A percentile compares a stretch with the other conserved stretches of the same genome.
These are phyloP conservation scores for Amphipyra tragopoginis DNA, from an alignment of 2,888 invertebrate genomes.

Conservation along the genomic window DNA sequence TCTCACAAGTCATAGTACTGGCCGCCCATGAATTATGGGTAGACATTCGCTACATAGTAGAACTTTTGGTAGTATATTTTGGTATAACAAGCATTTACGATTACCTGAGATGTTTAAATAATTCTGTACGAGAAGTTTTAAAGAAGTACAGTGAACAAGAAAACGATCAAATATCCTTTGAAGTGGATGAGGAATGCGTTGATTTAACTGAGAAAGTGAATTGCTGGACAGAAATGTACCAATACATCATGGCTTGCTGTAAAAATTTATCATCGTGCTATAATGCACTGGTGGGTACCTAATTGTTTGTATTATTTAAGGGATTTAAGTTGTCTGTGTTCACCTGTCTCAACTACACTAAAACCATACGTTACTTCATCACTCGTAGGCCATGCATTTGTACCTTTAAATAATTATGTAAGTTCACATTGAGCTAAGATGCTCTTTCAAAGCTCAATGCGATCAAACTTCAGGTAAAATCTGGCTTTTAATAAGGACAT, in stretches of 20 bases:
- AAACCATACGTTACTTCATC: too few relatives aligned
- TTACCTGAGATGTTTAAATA: conserved; percentile 4
- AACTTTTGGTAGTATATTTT: conserved; percentile 1
- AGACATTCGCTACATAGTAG: conserved; percentile 2
- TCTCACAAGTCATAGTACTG: background rate
- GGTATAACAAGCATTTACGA: conserved; percentile 1
- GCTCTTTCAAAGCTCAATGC: too few relatives aligned
- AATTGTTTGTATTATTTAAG: too few relatives aligned
- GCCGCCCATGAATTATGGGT: background rate
- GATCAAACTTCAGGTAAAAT: too few relatives aligned
- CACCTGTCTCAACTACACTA: too few relatives aligned
- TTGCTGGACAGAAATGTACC: background rate
- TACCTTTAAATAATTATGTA: too few relatives aligned
- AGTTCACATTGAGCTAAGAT: too few relatives aligned
- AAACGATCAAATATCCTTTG: background rate
- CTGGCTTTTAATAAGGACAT: too few relatives aligned
- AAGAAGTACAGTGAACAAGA: background rate
- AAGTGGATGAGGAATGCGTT: background rate
- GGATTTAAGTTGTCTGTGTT: too few relatives aligned
- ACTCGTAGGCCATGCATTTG: too few relatives aligned
- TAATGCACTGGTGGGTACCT: conserved; percentile 6
- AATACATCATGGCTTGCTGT: background rate
- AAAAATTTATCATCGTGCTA: conserved; percentile 1
- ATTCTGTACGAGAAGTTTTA: background rate
- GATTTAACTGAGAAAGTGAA: background rate